Conservation (phyloP, 1,140 invertebrate species). For the Megalonaias nervosa region DNA sequence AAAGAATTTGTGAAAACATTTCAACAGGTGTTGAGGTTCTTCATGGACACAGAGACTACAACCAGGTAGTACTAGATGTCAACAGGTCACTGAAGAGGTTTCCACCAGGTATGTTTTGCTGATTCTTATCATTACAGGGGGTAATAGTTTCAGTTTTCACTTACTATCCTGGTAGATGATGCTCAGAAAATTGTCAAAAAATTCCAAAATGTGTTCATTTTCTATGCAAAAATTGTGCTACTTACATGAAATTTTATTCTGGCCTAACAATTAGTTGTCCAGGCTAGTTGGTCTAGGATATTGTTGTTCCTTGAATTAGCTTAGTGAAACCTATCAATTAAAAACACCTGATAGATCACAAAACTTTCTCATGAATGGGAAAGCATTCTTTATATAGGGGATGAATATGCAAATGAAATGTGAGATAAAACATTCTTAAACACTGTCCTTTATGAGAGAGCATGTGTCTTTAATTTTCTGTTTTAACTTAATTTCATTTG, state of each 20-base stretch:
- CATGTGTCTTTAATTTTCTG: too few species aligned
- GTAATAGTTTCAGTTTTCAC: too few species aligned
- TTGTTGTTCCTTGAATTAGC: neutral
- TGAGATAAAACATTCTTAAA: too few species aligned
- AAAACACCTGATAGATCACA: too few species aligned
- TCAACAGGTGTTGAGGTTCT: conserved; percentile 70
- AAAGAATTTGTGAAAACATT: too few species aligned
- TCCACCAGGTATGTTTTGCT: conserved; percentile 78
- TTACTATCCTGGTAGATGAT: too few species aligned
- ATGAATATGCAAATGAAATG: too few species aligned
- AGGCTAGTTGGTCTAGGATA: neutral
- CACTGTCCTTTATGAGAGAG: too few species aligned
- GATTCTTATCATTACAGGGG: neutral
- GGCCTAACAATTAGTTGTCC: neutral
- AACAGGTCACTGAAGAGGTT: conserved; percentile 90
- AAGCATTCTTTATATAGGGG: too few species aligned
- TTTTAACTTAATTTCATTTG: too few species aligned
- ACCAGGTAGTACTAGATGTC: conserved; percentile 94
- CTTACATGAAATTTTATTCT: neutral
- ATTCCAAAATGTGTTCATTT: neutral
- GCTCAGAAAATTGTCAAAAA: neutral
- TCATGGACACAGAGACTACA: conserved; percentile 86
- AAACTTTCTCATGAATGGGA: too few species aligned
- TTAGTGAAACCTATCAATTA: neutral
- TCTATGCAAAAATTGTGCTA: neutral